Evolutionary conservation across 2,888 invertebrate species (phyloP).

Genomic region (Aelia acuminata): DNA sequence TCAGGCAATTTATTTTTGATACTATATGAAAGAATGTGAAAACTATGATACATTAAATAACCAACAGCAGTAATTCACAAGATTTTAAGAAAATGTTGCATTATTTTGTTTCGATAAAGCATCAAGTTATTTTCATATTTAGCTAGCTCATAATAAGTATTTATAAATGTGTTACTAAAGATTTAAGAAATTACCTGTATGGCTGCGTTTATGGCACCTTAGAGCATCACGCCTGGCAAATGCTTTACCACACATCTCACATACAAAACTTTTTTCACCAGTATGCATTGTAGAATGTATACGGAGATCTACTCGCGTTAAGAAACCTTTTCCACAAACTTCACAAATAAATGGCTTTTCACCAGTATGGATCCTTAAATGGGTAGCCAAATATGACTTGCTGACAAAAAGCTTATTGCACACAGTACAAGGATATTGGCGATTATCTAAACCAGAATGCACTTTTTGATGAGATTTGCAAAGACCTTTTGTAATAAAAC

Average conservation of each 20-base stretch:
- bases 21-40: no score
- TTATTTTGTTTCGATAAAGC: background rate
- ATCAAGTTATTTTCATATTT: background rate
- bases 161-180: background rate
- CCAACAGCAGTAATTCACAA: no score
- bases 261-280: slow-evolving; percentile 75
- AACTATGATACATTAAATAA: no score
- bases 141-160: background rate
- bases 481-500: slow-evolving; percentile 75
- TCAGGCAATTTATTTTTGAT: no score
- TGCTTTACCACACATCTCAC: slow-evolving; percentile 76
- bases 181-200: slow-evolving; percentile 68
- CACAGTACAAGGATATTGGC: slow-evolving; percentile 74
- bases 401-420: slow-evolving; percentile 76
- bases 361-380: slow-evolving; percentile 74
- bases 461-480: slow-evolving; percentile 75
- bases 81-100: no score
- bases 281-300: slow-evolving; percentile 77
- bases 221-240: slow-evolving; percentile 76
- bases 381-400: slow-evolving; percentile 75
- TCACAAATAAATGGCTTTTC: slow-evolving; percentile 76
- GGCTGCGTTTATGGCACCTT: slow-evolving; percentile 74
- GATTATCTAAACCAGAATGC: slow-evolving; percentile 74
- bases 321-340: slow-evolving; percentile 75
- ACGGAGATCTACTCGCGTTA: slow-evolving; percentile 74